Percentiles rank a stretch among this genome's conserved stretches.
phyloP scores from a whole-genome alignment of 1,140 invertebrate genomes.

The Ips typographus region DNA sequence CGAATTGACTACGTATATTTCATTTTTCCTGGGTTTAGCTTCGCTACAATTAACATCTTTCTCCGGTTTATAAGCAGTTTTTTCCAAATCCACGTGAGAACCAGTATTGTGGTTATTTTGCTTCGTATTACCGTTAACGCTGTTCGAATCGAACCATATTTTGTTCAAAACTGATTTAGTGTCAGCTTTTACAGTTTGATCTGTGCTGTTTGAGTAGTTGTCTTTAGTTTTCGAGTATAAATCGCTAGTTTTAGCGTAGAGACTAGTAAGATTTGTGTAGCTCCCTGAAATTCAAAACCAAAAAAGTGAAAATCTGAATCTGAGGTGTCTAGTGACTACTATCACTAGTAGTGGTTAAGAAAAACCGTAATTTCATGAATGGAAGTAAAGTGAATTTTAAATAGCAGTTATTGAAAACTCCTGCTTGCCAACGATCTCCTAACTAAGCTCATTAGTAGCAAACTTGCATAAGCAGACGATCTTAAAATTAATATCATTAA shows the following conservation, averaged over 20 bases:
- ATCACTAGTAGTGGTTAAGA: too few species aligned
- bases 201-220: constrained; percentile 6
- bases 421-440: too few species aligned
- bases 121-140: constrained; percentile 38
- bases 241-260: constrained; percentile 33
- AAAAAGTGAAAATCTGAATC: background rate
- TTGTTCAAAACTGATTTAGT: constrained; percentile 53
- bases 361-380: too few species aligned
- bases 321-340: too few species aligned
- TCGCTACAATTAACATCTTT: constrained; percentile 7
- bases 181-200: constrained; percentile 34
- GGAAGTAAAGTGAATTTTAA: too few species aligned
- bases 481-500: too few species aligned
- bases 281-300: constrained; percentile 17
- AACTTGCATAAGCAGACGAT: too few species aligned
- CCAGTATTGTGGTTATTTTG: constrained; percentile 36
- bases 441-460: too few species aligned
- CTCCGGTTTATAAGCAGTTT: constrained; percentile 10
- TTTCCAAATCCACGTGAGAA: constrained; percentile 1
- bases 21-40: constrained; percentile 10
- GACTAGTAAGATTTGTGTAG: constrained; percentile 38
- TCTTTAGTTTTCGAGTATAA: constrained; percentile 31
- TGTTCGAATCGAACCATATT: constrained; percentile 53
- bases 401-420: too few species aligned
- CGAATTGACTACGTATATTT: constrained; percentile 38